These are phyloP conservation scores for Drosophila melanogaster DNA, from an alignment of 1,140 invertebrate genomes.

Conservation along the genomic window DNA sequence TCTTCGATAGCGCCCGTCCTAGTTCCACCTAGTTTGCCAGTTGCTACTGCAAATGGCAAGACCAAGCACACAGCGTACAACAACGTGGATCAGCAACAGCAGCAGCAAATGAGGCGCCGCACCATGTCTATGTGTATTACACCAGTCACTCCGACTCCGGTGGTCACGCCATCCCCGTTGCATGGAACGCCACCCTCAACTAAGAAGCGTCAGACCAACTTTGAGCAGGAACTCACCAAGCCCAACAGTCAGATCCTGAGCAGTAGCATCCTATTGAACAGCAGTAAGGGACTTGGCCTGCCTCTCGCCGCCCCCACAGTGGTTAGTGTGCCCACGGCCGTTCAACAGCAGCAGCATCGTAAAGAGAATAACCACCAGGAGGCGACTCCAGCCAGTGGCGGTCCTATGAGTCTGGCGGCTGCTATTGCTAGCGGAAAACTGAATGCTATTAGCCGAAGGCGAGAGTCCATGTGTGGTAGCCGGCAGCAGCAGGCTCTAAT, in stretches of 20 bases:
- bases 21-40: background rate
- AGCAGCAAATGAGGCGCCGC: slow-evolving; percentile 56
- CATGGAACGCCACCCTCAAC: slow-evolving; percentile 12
- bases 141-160: slow-evolving; percentile 5
- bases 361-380: slow-evolving; percentile 72
- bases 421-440: slow-evolving; percentile 69
- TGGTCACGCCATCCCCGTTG: background rate
- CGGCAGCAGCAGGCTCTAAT: slow-evolving; percentile 65
- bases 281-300: slow-evolving; percentile 45
- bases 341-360: slow-evolving; percentile 61
- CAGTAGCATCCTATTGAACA: slow-evolving; percentile 71
- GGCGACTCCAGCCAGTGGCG: slow-evolving; percentile 17
- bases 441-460: slow-evolving; percentile 43
- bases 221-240: slow-evolving; percentile 77
- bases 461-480: slow-evolving; percentile 69
- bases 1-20: slow-evolving; percentile 8
- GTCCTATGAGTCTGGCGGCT: slow-evolving; percentile 60
- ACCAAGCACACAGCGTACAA: slow-evolving; percentile 38
- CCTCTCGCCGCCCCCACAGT: background rate
- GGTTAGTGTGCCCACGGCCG: slow-evolving; percentile 1
- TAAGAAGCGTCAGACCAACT: slow-evolving; percentile 78
- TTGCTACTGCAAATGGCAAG: slow-evolving; percentile 50
- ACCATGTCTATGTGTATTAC: slow-evolving; percentile 68
- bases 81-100: slow-evolving; percentile 25
- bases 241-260: slow-evolving; percentile 73